Conservation (phyloP, 2,797 vertebrate species). For the Phoxinus dragarum region DNA sequence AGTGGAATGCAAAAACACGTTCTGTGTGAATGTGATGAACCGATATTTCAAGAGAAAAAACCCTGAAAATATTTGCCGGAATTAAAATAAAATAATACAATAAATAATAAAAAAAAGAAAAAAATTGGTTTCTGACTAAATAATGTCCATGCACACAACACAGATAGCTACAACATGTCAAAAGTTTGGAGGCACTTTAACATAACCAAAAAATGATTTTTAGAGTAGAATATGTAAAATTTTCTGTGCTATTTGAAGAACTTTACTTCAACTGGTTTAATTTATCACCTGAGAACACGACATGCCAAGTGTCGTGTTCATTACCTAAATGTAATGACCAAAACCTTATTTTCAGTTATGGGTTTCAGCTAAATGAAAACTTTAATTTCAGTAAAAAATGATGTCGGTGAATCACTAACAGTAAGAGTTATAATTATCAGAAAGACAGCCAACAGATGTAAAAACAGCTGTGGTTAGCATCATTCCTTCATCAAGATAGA, state of each 20-base stretch:
- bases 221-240: not conserved
- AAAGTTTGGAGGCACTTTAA: not conserved
- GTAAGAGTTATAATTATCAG: not conserved
- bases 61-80: not conserved
- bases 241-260: not conserved
- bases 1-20: no score
- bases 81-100: not conserved
- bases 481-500: conserved; percentile 48
- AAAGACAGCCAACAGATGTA: conserved; percentile 24
- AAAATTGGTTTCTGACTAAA: not conserved
- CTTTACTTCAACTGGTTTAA: not conserved
- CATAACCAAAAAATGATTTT: not conserved
- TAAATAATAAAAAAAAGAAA: not conserved
- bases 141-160: not conserved
- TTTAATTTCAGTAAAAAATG: not conserved
- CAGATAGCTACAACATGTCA: not conserved
- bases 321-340: not conserved
- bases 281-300: not conserved
- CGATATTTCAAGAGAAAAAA: no score
- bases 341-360: not conserved
- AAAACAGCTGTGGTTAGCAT: conserved; percentile 33
- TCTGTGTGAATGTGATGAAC: no score
- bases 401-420: not conserved
- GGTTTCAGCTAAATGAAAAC: not conserved
- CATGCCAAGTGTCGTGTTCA: not conserved